Conservation (phyloP, 1,140 invertebrate species). For the Acromyrmex echinatior region DNA sequence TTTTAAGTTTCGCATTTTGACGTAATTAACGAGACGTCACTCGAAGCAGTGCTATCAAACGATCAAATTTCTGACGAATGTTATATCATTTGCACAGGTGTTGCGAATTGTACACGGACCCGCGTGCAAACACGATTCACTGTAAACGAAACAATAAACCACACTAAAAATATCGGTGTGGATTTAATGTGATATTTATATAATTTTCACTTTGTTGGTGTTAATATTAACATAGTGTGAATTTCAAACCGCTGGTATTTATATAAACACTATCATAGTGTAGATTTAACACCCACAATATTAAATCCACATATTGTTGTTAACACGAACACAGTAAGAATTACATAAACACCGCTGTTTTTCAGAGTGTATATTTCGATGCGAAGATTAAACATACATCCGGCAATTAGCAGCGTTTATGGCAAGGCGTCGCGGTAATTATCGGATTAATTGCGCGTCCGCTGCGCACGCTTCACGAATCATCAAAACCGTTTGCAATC, state of each 20-base stretch:
- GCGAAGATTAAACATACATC: conserved; percentile 36
- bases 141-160: conserved; percentile 38
- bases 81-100: conserved; percentile 16
- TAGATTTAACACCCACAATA: no score
- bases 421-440: conserved; percentile 26
- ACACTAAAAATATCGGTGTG: no score
- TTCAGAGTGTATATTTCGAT: background rate
- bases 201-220: no score
- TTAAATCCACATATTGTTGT: no score
- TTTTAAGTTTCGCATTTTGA: background rate
- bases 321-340: no score
- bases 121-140: background rate
- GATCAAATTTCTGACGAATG: conserved; percentile 50
- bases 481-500: conserved; percentile 25
- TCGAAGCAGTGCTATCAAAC: conserved; percentile 52
- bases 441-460: conserved; percentile 9
- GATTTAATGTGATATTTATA: no score
- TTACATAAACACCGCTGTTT: no score
- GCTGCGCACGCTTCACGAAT: background rate
- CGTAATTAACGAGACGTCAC: conserved; percentile 63
- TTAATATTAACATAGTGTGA: no score
- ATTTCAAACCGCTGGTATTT: no score
- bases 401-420: conserved; percentile 31
- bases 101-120: background rate
- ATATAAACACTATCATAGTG: no score